phyloP scores from a whole-genome alignment of 2,888 invertebrate species.

The Lysandra bellargus region DNA sequence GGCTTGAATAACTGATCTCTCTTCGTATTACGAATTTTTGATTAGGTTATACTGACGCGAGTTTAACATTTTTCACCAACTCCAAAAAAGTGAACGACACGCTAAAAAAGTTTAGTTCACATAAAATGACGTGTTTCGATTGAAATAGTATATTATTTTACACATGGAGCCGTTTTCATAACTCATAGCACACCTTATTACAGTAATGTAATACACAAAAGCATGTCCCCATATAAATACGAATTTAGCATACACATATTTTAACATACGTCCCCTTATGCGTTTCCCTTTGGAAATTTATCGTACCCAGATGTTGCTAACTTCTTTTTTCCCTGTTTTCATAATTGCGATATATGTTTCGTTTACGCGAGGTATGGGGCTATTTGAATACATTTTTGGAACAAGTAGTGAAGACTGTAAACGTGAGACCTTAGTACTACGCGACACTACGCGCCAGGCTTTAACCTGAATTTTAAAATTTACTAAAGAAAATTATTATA shows the following conservation, averaged over 20 bases:
- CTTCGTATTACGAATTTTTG: no score
- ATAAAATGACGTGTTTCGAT: no score
- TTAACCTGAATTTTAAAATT: no score
- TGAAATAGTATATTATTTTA: neutral
- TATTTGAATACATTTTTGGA: neutral
- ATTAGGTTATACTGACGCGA: no score
- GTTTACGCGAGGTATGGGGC: neutral
- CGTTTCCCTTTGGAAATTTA: constrained; percentile 44
- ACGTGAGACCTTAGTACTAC: no score
- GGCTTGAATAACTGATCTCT: no score
- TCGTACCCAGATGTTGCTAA: constrained; percentile 46
- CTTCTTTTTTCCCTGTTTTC: constrained; percentile 40
- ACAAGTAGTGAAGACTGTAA: neutral
- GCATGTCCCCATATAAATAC: neutral
- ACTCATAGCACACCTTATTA: constrained; percentile 17
- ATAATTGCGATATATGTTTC: constrained; percentile 20
- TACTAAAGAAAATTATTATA: no score
- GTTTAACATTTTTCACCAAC: no score
- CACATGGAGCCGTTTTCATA: neutral
- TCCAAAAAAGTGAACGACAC: no score
- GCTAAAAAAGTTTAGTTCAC: no score
- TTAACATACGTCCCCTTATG: constrained; percentile 34
- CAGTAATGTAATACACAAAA: neutral
- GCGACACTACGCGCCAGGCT: no score
- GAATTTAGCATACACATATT: constrained; percentile 29